These are phyloP conservation scores for Chrysolophus pictus DNA, from an alignment of 2,797 vertebrate species.

Conservation along the genomic window DNA sequence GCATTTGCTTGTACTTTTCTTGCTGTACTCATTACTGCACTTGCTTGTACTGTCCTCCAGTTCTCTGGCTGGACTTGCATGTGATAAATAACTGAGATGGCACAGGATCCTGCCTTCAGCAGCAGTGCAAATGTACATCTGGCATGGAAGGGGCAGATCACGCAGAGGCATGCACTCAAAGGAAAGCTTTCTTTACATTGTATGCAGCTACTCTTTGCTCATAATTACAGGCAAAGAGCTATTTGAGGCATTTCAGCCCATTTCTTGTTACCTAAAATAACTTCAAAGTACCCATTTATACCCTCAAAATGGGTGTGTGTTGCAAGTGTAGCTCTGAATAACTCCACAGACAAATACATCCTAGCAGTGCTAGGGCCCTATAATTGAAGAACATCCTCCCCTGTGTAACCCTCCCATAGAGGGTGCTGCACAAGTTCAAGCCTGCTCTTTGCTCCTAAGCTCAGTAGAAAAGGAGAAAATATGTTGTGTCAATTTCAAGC, in stretches of 20 bases:
- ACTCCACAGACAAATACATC: not conserved
- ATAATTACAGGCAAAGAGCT: slow-evolving; percentile 39
- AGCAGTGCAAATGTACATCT: not conserved
- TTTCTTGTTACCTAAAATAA: slow-evolving; percentile 47
- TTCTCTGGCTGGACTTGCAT: not conserved
- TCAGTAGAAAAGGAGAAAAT: not conserved
- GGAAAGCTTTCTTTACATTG: slow-evolving; percentile 17
- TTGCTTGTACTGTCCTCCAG: too few species aligned
- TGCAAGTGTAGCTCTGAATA: not conserved
- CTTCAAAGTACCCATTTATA: not conserved
- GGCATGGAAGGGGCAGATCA: not conserved
- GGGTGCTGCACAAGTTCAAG: not conserved
- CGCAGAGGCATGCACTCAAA: not conserved
- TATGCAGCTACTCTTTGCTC: not conserved
- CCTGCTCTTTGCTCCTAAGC: not conserved
- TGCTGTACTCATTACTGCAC: too few species aligned
- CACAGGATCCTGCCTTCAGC: not conserved
- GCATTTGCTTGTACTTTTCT: not conserved
- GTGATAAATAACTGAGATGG: not conserved
- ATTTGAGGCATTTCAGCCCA: slow-evolving; percentile 19
- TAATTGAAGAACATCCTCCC: not conserved
- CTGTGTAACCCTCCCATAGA: not conserved
- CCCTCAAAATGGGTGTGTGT: not conserved
- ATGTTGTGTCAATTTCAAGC: not conserved
- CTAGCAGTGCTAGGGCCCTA: not conserved